Base-by-base conservation (phyloP, 2,888 invertebrate genomes). In the Dryobota labecula region DNA sequence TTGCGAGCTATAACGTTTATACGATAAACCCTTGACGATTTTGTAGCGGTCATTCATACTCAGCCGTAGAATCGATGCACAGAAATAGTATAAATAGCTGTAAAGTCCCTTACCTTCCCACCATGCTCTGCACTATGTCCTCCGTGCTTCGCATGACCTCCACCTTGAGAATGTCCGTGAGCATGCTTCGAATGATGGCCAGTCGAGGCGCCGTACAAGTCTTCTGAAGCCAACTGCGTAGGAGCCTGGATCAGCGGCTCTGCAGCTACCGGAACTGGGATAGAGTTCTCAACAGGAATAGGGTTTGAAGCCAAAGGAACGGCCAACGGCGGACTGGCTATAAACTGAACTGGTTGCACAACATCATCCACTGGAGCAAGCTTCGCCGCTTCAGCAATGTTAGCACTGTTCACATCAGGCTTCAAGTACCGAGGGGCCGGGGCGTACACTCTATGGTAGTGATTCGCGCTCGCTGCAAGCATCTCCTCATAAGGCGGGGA, bases 71-170 rank as follows among this genome's bases (percentile, higher is more conserved):
- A n/a, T 4, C 2, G 7, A 11, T 7, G 33, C 49, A 13, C 15
- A 51, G 33, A 36, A 36, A 62, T 20, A 24, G 13, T 54, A 13
- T 43, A 33, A 64, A 47, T 38, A 53, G 9, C 8, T 30, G 13
- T 27, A 18, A 65, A 73, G 56, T 57, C 47, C 66, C 89, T 84
- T 82, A 95, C 96, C 94, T 97, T 96, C 36, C 96, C 96, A 9
- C 96, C 97, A 76, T 96, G 96, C 11, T 96, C 93, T 0, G 92
- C 94, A 76, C 96, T 93, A 78, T 97, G 96, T 27, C 96, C 95
- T 0, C 92, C 93, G 57, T 97, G 96, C 30, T 96, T 94, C 24
- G 94, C 92, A 51, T 96, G 94, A 0, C 97, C 97, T 0, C 96
- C 97, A 0, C 96, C 97, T 3, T 94, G 93, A 57, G 94, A 89